phyloP scores from a whole-genome alignment of 1,140 invertebrate species.

The Sesamia nonagrioides region DNA sequence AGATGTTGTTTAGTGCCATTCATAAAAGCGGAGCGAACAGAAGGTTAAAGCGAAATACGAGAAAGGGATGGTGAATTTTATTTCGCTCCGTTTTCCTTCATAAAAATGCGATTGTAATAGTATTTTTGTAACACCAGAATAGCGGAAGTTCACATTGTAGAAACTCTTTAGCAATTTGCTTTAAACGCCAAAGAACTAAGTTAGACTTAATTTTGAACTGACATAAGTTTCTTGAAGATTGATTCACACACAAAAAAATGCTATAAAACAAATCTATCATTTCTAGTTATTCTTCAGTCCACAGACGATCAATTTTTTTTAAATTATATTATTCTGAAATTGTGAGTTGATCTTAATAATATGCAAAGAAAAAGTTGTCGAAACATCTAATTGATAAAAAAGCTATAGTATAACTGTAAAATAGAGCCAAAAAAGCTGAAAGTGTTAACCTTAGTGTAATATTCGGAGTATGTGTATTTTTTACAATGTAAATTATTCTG shows the following conservation, averaged over 20 bases:
- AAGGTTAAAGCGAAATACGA: neutral
- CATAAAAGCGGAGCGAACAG: conserved; percentile 4
- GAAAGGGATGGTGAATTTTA: neutral
- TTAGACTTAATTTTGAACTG: conserved; percentile 50
- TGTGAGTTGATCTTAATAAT: conserved; percentile 28
- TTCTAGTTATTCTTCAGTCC: neutral
- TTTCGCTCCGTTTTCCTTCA: neutral
- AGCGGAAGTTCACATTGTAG: conserved; percentile 16
- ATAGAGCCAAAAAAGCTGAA: conserved; percentile 71
- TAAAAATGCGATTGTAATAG: conserved; percentile 23
- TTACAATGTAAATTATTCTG: conserved; percentile 87
- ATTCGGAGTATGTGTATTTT: conserved; percentile 84
- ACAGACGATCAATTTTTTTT: neutral
- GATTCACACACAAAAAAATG: conserved; percentile 21
- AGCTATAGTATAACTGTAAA: conserved; percentile 60
- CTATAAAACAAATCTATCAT: neutral
- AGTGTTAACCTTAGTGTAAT: conserved; percentile 81
- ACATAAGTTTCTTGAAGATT: conserved; percentile 7
- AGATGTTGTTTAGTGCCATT: conserved; percentile 49
- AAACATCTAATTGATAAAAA: conserved; percentile 44
- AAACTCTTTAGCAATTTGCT: conserved; percentile 40
- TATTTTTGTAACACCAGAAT: conserved; percentile 18
- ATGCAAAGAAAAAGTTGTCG: conserved; percentile 4
- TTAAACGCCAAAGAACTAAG: conserved; percentile 55
- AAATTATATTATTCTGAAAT: neutral